Base-by-base conservation (phyloP, 2,797 vertebrate genomes). In the Pipistrellus pygmaeus region DNA sequence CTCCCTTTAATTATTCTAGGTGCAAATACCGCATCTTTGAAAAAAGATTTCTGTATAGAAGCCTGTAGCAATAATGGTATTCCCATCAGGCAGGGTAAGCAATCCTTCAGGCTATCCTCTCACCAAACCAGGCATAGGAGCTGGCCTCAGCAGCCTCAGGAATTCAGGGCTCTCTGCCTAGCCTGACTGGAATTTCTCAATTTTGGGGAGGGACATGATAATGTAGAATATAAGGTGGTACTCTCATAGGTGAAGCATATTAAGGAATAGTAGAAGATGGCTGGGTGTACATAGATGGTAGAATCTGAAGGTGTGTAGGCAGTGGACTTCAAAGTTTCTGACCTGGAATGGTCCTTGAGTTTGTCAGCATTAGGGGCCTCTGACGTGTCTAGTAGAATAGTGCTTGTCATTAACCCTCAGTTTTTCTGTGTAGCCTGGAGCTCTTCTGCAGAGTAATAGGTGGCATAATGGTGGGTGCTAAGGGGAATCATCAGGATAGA, bases 301-400 rank as follows among this genome's bases (percentile, higher is more conserved):
- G 41, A 32, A 68, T 90, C 57, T 88, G n/a, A 90, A 57, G 38
- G 6, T 68, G 6, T 94, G 8, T 93, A 64, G 66, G 38, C 20
- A 62, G 68, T 69, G 46, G 53, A 25, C 55, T 62, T 95, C n/a
- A 76, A 25, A 23, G 13, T 83, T 84, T 91, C 48, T 93, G 64
- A 69, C n/a, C 23, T 93, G 51, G 64, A 94, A 32, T 80, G 73
- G 44, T 69, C 78, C 15, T 93, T 76, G 32, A 76, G 11, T 95
- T 95, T 94, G 72, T 68, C n/a, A 82, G 51, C n/a, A 10, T 87
- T 76, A 53, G 35, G 41, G 13, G 9, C 44, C n/a, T 87, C n/a
- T 69, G 32, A 94, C 55, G 5, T 85, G 68, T 55, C 62, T 85
- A 41, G 17, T 75, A 68, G 38, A 62, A 48, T 48, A 71, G 14